phyloP scores from a whole-genome alignment of 2,888 invertebrate genomes.

The Mactromeris polynyma region DNA sequence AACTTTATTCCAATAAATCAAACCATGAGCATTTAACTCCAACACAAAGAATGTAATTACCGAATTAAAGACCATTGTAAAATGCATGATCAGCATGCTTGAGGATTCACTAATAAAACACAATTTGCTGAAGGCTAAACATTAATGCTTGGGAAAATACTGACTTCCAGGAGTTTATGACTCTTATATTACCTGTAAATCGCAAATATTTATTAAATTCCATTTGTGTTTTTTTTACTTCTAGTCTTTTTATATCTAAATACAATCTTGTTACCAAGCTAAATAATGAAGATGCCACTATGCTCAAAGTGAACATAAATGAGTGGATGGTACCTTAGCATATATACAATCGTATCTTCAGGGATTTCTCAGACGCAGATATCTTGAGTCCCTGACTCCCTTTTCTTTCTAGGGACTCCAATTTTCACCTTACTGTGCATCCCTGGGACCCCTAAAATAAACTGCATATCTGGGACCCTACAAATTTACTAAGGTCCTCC shows the following conservation, averaged over 20 bases:
- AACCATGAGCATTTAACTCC: background rate
- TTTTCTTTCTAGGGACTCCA: no score
- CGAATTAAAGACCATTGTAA: background rate
- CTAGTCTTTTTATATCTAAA: background rate
- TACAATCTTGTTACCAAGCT: background rate
- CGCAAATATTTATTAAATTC: background rate
- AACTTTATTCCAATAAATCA: background rate
- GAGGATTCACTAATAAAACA: background rate
- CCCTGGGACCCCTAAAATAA: no score
- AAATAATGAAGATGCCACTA: background rate
- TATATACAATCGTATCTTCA: no score
- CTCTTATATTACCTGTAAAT: background rate
- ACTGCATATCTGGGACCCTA: no score
- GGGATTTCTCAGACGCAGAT: no score
- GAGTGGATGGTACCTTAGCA: no score
- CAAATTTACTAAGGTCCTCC: no score
- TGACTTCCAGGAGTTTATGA: background rate
- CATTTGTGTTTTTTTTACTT: background rate
- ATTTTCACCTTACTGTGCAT: no score
- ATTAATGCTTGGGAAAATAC: conserved; percentile 1
- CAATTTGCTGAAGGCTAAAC: background rate
- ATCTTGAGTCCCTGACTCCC: no score
- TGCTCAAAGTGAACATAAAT: background rate
- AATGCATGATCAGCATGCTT: background rate
- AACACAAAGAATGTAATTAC: background rate